Evolutionary conservation across 2,797 vertebrate genomes (phyloP).

Genomic region (Valencia hispanica): DNA sequence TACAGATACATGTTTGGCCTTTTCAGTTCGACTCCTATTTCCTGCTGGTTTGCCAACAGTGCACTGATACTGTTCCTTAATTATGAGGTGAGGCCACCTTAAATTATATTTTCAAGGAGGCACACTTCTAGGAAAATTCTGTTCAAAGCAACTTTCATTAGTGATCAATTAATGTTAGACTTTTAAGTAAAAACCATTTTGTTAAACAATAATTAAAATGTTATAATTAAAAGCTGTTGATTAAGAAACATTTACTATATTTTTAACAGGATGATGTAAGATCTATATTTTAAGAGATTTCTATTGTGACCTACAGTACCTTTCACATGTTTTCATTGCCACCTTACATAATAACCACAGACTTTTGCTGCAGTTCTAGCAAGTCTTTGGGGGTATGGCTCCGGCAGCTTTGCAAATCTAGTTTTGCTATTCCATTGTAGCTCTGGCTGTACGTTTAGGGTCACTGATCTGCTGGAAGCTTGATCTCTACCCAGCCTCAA

Average conservation of each 20-base stretch:
- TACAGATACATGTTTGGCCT: slow-evolving; percentile 16
- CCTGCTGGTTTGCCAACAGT: slow-evolving; percentile 3
- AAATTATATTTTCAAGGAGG: neutral
- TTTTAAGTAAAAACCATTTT: too few relatives aligned
- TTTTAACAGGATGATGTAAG: neutral
- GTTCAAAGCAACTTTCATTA: slow-evolving; percentile 1
- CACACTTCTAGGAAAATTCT: slow-evolving; percentile 8
- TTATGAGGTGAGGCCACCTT: slow-evolving; percentile 6
- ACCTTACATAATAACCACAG: neutral
- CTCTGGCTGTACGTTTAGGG: neutral
- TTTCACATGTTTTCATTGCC: neutral
- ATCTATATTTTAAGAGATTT: neutral
- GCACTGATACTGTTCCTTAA: slow-evolving; percentile 12
- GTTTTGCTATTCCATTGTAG: neutral
- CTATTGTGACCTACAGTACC: neutral
- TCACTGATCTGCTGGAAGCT: too few relatives aligned
- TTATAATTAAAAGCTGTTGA: neutral
- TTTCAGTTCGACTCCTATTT: slow-evolving; percentile 18
- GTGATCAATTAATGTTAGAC: neutral
- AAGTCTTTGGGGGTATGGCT: neutral
- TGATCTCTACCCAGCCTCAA: too few relatives aligned
- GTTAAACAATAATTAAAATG: neutral
- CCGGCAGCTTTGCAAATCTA: neutral
- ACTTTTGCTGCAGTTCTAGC: neutral
- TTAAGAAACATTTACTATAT: neutral